These are phyloP conservation scores for Pomacea maculata DNA, from an alignment of 1,140 invertebrate genomes.

Conservation along the genomic window DNA sequence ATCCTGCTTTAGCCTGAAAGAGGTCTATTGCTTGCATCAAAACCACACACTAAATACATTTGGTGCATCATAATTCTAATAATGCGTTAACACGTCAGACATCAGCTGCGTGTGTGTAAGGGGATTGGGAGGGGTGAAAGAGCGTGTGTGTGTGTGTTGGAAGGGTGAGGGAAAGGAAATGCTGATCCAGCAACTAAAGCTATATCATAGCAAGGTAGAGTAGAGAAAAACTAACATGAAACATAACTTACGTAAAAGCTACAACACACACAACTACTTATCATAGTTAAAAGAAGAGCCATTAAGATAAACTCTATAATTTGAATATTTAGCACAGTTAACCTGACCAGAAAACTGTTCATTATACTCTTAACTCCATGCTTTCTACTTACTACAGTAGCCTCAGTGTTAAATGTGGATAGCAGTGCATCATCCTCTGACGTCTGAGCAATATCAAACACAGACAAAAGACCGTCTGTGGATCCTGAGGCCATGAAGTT, in stretches of 20 bases:
- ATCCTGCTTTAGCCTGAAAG: constrained; percentile 44
- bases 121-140: not conserved
- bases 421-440: constrained; percentile 84
- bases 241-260: too few relatives aligned
- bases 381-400: constrained; percentile 73
- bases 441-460: constrained; percentile 80
- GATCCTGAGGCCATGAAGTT: constrained; percentile 79
- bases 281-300: too few relatives aligned
- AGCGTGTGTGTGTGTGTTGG: not conserved
- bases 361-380: not conserved
- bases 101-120: too few relatives aligned
- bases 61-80: not conserved
- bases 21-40: not conserved
- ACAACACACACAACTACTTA: too few relatives aligned
- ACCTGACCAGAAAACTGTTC: too few relatives aligned
- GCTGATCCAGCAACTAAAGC: not conserved
- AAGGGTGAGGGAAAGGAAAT: not conserved
- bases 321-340: too few relatives aligned
- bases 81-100: not conserved
- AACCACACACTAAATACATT: not conserved
- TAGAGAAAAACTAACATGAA: not conserved
- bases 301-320: too few relatives aligned
- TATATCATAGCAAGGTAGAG: not conserved
- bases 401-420: constrained; percentile 84
- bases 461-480: constrained; percentile 86